Base-by-base conservation (phyloP, 2,797 vertebrate species). In the Xiphorhynchus erythropygius region DNA sequence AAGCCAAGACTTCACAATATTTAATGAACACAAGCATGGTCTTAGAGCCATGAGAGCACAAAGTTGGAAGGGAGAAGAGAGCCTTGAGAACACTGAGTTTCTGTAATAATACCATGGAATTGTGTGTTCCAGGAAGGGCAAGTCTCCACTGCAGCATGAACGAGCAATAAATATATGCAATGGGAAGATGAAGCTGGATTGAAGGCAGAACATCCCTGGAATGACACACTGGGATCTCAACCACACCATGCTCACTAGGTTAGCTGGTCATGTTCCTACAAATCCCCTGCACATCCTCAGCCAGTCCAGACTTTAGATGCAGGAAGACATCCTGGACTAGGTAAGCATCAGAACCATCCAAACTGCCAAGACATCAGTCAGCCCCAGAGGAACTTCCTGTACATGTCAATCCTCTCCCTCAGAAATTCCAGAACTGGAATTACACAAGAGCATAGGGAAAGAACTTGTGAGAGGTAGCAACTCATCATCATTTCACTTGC, bases 241-340 rank as follows among this genome's bases (percentile, higher is more conserved):
- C 16, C 28, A 56, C 62, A 52, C 24, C 39, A 47, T 30, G 4
- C 32, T 47, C 57, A 0, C 22, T 32, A 4, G 39, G 44, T 46
- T 55, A 27, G 12, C 62, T 81, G 22, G 47, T 49, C 46, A 65
- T 11, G 30, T 33, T 69, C 37, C 85, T 70, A 9, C 10, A 18
- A 19, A 32, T 47, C 18, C 37, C 17, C 23, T 7, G 7, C 50
- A 49, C 0, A 0, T 23, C 30, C 27, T 30, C 14, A 11, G 18
- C 32, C 33, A 46, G 12, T 13, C 19, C 33, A 3, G 35, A 18
- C 42, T 55, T 59, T n/a, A 76, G 60, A 70, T 0, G 11, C 3
- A 3, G 11, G 74, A 75, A 41, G 42, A 30, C 24, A 70, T 23
- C 37, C 25, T 2, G 4, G 47, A 10, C 42, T 33, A 50, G 23